These are phyloP conservation scores for Pyrrhosoma nymphula DNA, from an alignment of 2,888 invertebrate genomes.

Conservation along the genomic window DNA sequence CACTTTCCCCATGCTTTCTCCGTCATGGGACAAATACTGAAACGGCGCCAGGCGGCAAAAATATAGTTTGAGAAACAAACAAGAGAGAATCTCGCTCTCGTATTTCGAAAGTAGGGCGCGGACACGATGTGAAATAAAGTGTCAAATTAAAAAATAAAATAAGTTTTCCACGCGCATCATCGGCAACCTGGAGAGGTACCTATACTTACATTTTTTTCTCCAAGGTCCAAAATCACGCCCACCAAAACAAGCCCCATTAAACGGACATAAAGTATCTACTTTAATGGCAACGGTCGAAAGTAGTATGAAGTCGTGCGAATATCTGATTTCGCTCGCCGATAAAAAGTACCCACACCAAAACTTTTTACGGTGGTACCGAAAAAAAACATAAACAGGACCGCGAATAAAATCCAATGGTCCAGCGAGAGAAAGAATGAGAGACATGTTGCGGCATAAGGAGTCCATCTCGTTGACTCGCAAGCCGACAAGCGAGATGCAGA, in stretches of 20 bases:
- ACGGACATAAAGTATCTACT: neutral
- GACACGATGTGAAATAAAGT: neutral
- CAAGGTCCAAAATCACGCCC: neutral
- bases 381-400: neutral
- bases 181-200: neutral
- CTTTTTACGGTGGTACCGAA: neutral
- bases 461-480: neutral
- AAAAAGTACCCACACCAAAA: neutral
- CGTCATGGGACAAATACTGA: conserved; percentile 12
- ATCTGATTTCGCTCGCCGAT: conserved; percentile 2
- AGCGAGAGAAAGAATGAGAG: neutral
- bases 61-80: neutral
- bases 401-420: neutral
- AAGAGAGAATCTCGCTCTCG: neutral
- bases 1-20: conserved; percentile 3
- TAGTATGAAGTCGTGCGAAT: neutral
- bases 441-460: neutral
- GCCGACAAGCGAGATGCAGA: neutral
- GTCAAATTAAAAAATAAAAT: neutral
- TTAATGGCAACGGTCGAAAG: neutral
- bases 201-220: neutral
- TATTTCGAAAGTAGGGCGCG: neutral
- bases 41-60: neutral
- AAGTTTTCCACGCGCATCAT: neutral
- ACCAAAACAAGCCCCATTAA: neutral